phyloP scores from a whole-genome alignment of 2,888 invertebrate species.

The Eristalis tenax region DNA sequence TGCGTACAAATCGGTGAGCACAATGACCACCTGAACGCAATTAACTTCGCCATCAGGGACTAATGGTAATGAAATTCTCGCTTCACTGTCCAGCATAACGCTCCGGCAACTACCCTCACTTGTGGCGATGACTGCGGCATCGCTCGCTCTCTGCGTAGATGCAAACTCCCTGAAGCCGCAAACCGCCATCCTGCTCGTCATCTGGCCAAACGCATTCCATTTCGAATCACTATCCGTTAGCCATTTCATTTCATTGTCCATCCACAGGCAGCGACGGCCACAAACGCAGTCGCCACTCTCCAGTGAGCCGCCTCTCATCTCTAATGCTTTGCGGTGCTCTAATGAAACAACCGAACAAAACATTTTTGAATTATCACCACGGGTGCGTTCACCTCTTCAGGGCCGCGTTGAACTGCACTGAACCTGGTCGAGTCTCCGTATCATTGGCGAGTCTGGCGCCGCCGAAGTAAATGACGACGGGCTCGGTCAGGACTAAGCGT shows the following conservation, averaged over 20 bases:
- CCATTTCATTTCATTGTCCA: not conserved
- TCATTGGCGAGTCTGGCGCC: not conserved
- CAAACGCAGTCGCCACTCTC: no score
- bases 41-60: not conserved
- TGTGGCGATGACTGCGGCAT: not conserved
- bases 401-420: not conserved
- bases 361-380: no score
- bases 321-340: no score
- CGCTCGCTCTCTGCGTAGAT: not conserved
- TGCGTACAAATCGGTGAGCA: not conserved
- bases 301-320: no score
- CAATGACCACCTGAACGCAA: not conserved
- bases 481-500: not conserved
- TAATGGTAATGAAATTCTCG: not conserved
- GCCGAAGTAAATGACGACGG: not conserved
- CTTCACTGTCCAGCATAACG: not conserved
- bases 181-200: not conserved
- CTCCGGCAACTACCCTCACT: not conserved
- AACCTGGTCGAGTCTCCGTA: no score
- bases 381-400: no score
- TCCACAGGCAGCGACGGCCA: not conserved
- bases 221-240: not conserved
- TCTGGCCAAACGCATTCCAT: not conserved
- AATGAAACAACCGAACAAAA: no score
- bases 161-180: not conserved